Evolutionary conservation across 2,888 invertebrate species (phyloP), one percentile per base, ranked within the genome.

Genomic region (Xylota segnis): DNA sequence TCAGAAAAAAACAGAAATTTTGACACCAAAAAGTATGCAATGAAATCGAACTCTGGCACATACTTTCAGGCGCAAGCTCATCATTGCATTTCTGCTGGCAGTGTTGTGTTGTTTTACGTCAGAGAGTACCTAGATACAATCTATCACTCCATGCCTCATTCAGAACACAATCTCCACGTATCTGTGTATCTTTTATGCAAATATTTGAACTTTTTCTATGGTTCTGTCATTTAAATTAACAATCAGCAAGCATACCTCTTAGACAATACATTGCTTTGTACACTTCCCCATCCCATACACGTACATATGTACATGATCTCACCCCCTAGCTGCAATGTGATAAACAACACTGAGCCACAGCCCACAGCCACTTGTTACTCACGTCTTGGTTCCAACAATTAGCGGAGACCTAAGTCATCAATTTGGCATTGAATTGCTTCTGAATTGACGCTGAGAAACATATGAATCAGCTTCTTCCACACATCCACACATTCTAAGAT

Each of bases 361-460:
- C 78, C 78, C 78, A 78, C 78, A 72, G 63, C 50, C 61, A 70
- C 14, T 56, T 61, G 47, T 78, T 58, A 72, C 56, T 72, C 81
- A 75, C 75, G 63, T 76, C 75, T 76, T 76, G 59, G 40, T 61
- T 76, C 70, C 70, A 47, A 76, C 82, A 82, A 76, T 82, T 82
- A 82, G 50, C 63, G 40, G 10, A 40, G 10, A 50, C 63, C 76
- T 56, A 82, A 82, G 82, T 82, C 76, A 82, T 82, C 82, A 76
- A 76, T 70, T 82, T 82, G 82, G 50, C 77, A 68, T 70, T 77
- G 77, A 77, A 68, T 68, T 40, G 76, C 59, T 59, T 59, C 50
- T 68, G 61, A 56, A 76, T 82, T 82, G 82, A 70, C 76, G 68
- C 61, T 63, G 61, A 76, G 76, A 61, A 70, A 63, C 65, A 70